Conservation (phyloP, 2,113 vertebrate genomes). For the Origma solitaria region DNA sequence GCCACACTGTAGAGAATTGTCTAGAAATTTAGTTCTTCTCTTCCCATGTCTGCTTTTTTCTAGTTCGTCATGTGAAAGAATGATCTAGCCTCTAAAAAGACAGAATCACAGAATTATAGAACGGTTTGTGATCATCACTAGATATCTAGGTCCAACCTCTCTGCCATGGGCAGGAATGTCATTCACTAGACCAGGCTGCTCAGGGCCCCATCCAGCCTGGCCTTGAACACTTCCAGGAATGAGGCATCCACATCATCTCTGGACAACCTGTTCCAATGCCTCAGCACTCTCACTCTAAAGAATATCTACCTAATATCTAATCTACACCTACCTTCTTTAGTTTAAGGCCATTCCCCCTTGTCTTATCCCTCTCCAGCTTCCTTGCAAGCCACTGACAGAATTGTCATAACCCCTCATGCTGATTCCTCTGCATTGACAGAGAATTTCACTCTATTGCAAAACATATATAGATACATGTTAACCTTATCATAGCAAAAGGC, state of each 20-base stretch:
- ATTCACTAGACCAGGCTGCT: background rate
- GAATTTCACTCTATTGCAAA: background rate
- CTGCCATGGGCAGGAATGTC: background rate
- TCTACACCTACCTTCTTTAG: background rate
- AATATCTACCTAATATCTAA: background rate
- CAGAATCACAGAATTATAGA: fast-evolving
- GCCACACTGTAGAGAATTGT: background rate
- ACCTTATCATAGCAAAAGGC: background rate
- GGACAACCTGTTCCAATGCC: background rate
- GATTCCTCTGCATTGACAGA: background rate
- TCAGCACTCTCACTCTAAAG: background rate
- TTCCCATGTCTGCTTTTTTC: background rate
- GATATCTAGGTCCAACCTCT: background rate
- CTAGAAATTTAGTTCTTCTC: background rate
- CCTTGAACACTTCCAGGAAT: no score
- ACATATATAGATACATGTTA: background rate
- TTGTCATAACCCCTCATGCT: background rate
- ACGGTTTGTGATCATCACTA: background rate
- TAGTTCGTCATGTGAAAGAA: background rate
- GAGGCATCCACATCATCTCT: background rate
- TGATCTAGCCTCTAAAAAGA: background rate
- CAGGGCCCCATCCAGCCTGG: no score
- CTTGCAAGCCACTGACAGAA: background rate
- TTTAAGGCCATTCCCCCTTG: background rate
- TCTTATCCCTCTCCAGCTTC: background rate